phyloP scores from a whole-genome alignment of 1,140 invertebrate species.

The Drosophila saltans region DNA sequence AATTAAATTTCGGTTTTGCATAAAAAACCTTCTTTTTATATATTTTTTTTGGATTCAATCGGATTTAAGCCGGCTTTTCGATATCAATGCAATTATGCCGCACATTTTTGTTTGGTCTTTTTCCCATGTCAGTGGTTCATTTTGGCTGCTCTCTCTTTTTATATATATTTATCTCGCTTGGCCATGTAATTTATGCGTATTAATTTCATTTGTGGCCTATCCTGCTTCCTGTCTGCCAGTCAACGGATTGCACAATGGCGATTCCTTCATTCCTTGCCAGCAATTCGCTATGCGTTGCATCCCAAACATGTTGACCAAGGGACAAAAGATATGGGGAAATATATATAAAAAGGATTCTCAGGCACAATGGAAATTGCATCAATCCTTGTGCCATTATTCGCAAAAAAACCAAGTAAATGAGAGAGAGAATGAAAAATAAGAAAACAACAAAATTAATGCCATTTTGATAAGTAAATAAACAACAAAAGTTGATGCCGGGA shows the following conservation, averaged over 20 bases:
- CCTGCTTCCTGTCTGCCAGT: conserved; percentile 65
- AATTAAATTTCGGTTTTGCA: too few relatives aligned
- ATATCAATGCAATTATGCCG: conserved; percentile 9
- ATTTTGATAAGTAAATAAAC: conserved; percentile 74
- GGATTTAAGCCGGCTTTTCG: neutral
- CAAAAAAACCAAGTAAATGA: neutral
- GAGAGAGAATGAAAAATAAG: neutral
- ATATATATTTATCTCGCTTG: conserved; percentile 21
- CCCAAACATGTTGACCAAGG: conserved; percentile 34
- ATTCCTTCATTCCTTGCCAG: conserved; percentile 41
- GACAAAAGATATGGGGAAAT: conserved; percentile 66
- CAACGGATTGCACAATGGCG: conserved; percentile 48
- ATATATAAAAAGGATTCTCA: conserved; percentile 27
- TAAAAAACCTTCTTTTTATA: neutral
- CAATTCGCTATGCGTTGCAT: conserved; percentile 57
- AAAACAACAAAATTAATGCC: conserved; percentile 47
- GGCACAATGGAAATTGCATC: conserved; percentile 63
- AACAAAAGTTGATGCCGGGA: conserved; percentile 35
- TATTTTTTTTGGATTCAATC: neutral
- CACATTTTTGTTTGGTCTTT: conserved; percentile 17
- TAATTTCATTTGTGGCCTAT: conserved; percentile 75
- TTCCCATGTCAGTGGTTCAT: conserved; percentile 54
- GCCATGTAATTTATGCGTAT: conserved; percentile 77
- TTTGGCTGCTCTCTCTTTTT: conserved; percentile 24
- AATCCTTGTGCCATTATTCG: conserved; percentile 53